Base-by-base conservation (phyloP, 1,140 invertebrate species). In the Zaprionus nigranus region DNA sequence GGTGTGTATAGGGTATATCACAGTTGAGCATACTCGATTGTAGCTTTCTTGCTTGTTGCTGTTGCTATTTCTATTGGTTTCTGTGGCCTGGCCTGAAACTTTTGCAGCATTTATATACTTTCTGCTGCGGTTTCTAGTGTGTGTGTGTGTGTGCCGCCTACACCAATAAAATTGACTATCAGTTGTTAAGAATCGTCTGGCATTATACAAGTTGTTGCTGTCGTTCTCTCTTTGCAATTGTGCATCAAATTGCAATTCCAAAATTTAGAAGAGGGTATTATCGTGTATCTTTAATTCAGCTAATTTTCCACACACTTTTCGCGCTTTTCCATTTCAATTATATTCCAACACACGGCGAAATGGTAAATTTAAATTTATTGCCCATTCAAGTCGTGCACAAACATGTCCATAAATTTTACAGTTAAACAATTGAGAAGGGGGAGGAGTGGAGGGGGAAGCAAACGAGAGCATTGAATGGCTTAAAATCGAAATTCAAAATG, bases 41-140 rank as follows among this genome's bases (percentile, higher is more conserved):
- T 34, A 30, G 9, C 30, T 30, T 11, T 30, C 1, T 0, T 43
- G 3, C 6, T 46, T 54, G 34, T 54, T 56, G 65, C 63, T 73
- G 72, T 67, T 81, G 69, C 58, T 72, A 43, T 80, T 82, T 62
- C 59, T 56, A 66, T 77, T 65, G 74, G 78, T 78, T 72, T 73
- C 71, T 82, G 80, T 67, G 84, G 85, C 78, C 46, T 72, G 68
- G 43, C 56, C 17, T 24, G 70, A 78, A 88, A 81, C 65, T 87
- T 88, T 72, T 58, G 58, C 81, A 78, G 84, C 68, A 76, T 88
- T 88, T 90, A 84, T 84, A 84, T 75, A 88, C 78, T 80, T 86
- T 72, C 46, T 75, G 56, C 64, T 74, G 68, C 49, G 74, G 68
- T 72, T 71, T 56, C 22, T 38, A 15, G n/a, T 30, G n/a, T 46